Conservation (phyloP, 2,888 invertebrate species). For the Masnerella sp. region DNA sequence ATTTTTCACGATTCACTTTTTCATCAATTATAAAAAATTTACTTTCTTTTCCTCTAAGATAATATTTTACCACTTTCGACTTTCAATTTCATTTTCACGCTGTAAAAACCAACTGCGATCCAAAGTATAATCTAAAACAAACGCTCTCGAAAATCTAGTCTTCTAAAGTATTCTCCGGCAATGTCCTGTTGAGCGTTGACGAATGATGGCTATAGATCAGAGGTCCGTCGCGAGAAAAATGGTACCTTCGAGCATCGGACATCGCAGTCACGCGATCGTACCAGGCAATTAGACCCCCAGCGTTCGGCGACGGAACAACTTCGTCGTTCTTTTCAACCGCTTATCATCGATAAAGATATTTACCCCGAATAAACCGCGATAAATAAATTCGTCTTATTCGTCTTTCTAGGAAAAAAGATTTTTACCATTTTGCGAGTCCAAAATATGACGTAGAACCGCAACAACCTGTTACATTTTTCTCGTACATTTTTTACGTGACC, state of each 20-base stretch:
- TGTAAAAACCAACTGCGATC: too few relatives aligned
- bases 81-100: too few relatives aligned
- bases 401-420: slow-evolving; percentile 57
- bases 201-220: slow-evolving; percentile 67
- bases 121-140: too few relatives aligned
- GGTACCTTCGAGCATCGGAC: slow-evolving; percentile 35
- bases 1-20: too few relatives aligned
- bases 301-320: slow-evolving; percentile 50
- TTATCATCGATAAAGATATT: slow-evolving; percentile 70
- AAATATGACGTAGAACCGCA: too few relatives aligned
- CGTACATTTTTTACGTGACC: slow-evolving; percentile 58
- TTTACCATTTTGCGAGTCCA: slow-evolving; percentile 61
- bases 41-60: too few relatives aligned
- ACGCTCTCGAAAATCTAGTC: slow-evolving; percentile 18
- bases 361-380: slow-evolving; percentile 67
- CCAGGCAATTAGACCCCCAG: slow-evolving; percentile 50
- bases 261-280: slow-evolving; percentile 51
- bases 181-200: slow-evolving; percentile 61
- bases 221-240: slow-evolving; percentile 57
- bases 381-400: slow-evolving; percentile 65
- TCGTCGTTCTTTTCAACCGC: slow-evolving; percentile 51
- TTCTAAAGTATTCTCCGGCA: slow-evolving; percentile 8
- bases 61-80: too few relatives aligned
- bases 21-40: too few relatives aligned
- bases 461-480: slow-evolving; percentile 69